Conservation (phyloP, 1,140 invertebrate species). For the Homalodisca vitripennis region DNA sequence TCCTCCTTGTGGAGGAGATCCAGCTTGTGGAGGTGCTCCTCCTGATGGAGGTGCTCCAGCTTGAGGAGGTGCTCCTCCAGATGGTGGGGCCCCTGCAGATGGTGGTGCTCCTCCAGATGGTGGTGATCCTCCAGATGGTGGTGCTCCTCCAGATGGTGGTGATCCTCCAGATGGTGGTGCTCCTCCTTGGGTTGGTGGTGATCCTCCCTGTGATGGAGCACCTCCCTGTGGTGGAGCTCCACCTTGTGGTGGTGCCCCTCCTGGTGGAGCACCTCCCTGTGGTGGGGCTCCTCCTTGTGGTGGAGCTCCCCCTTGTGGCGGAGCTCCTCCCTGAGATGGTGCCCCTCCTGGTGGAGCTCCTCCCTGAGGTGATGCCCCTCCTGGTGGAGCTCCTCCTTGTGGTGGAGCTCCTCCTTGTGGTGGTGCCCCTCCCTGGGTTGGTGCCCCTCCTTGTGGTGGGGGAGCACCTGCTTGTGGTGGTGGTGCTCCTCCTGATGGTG, state of each 20-base stretch:
- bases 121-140: neutral
- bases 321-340: neutral
- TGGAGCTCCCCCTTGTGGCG: neutral
- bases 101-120: neutral
- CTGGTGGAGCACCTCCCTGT: neutral
- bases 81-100: too few species aligned
- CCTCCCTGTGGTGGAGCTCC: neutral
- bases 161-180: neutral
- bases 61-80: too few species aligned
- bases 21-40: too few species aligned
- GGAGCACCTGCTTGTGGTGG: neutral
- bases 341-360: neutral
- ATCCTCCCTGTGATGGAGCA: neutral
- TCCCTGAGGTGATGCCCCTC: constrained; percentile 2
- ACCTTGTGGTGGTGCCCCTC: neutral
- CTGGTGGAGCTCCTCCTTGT: neutral
- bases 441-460: neutral
- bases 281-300: neutral
- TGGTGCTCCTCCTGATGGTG: neutral
- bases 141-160: neutral
- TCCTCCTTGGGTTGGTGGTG: neutral
- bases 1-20: too few species aligned
- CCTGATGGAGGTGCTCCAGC: too few species aligned
- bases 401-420: neutral
- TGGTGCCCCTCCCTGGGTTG: neutral